Evolutionary conservation across 2,797 vertebrate species (phyloP), one percentile per base, ranked within the genome.

Genomic region (Enteromius unitaeniatus): DNA sequence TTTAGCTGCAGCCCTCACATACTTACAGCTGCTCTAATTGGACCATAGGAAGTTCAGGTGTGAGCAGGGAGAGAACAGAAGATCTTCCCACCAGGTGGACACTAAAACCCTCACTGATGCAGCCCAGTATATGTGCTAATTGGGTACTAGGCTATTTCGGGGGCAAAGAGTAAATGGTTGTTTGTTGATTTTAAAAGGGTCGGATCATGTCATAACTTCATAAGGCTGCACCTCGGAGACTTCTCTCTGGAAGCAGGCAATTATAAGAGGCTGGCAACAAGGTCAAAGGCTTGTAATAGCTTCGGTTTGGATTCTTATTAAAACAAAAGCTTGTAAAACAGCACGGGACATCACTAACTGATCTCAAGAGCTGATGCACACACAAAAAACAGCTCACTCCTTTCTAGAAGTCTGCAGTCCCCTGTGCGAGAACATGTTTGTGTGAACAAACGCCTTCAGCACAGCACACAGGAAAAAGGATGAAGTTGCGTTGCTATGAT

Each of bases 121-220:
- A 37, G 72, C 31, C 21, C 31, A 45, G 73, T 37, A 55, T 31
- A 49, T 72, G 49, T 67, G 81, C 81, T 89, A 90, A 90, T 88
- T 90, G 88, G 85, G 65, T 82, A 80, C 72, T 47, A 65, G 47
- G 47, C 72, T 65, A 40, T 49, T 84, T 84, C 7, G 49, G 51
- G 37, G 79, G 64, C 77, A 85, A 69, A 88, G 84, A 81, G 69
- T 89, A 85, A 89, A 86, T 49, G 68, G 62, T 64, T 85, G 67
- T 80, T 86, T 81, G 79, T 55, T 74, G 80, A 64, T 85, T 85
- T 85, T 73, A 62, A 85, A 51, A 81, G 65, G 77, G 84, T 80
- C 47, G 70, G 74, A 82, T 77, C 55, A 82, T 76, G 73, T 42
- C 42, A 82, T 79, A 79, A 81, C 78, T 69, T 73, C 72, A 45